Percentiles rank a stretch among this genome's conserved stretches.
Evolutionary conservation across 2,888 invertebrate genomes (phyloP).

Genomic region (Chrysolina haemoptera): DNA sequence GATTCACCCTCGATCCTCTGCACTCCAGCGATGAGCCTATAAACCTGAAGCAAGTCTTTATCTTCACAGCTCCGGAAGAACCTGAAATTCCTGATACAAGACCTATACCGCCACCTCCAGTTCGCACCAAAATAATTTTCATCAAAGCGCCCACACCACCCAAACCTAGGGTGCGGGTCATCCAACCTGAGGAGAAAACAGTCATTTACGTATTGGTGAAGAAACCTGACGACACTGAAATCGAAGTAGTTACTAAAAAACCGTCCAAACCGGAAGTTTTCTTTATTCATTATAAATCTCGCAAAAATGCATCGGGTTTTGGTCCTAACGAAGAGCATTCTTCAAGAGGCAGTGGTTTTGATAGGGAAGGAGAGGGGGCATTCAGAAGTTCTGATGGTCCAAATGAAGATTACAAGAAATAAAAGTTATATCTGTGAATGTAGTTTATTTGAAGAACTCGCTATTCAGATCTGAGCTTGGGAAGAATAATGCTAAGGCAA

Average conservation of each 20-base stretch:
- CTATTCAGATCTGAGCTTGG: too few species aligned
- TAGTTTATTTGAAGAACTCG: too few species aligned
- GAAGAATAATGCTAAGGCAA: too few species aligned
- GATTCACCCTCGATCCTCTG: background rate
- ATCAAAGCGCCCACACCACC: slow-evolving; percentile 78
- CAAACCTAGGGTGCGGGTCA: slow-evolving; percentile 51
- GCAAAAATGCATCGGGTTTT: slow-evolving; percentile 66
- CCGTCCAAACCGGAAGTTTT: slow-evolving; percentile 92
- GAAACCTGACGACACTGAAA: slow-evolving; percentile 89
- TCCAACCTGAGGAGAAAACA: slow-evolving; percentile 85
- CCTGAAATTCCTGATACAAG: slow-evolving; percentile 78
- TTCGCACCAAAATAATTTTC: slow-evolving; percentile 93
- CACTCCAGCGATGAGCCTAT: background rate
- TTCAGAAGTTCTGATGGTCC: background rate
- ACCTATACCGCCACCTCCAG: slow-evolving; percentile 77
- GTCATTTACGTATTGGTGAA: slow-evolving; percentile 91
- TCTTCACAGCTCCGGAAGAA: slow-evolving; percentile 91
- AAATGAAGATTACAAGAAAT: background rate
- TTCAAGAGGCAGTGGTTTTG: too few species aligned
- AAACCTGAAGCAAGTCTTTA: slow-evolving; percentile 83
- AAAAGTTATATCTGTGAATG: background rate
- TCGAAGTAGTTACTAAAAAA: slow-evolving; percentile 84
- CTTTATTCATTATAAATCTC: slow-evolving; percentile 89
- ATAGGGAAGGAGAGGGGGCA: background rate
- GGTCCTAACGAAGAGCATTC: background rate